Evolutionary conservation across 2,797 vertebrate genomes (phyloP).

Genomic region (Dromococcyx pavoninus): DNA sequence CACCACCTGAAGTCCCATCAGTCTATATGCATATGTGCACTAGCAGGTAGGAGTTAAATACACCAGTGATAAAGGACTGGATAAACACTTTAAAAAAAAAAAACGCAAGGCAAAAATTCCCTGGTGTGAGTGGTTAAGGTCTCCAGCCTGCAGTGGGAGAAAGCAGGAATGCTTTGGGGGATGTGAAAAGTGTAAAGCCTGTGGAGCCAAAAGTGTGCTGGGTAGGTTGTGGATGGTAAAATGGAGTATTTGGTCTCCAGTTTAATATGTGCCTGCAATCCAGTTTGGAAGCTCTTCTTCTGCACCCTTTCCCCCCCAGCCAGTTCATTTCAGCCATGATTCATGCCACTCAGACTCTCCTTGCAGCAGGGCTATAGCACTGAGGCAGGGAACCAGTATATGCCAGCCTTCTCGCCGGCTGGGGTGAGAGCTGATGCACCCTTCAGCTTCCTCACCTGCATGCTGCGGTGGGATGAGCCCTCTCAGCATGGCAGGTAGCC

Average conservation of each 20-base stretch:
- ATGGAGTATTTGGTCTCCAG: neutral
- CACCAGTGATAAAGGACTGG: neutral
- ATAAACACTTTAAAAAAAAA: neutral
- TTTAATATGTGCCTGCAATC: neutral
- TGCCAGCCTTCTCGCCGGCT: rapidly evolving
- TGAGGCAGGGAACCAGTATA: neutral
- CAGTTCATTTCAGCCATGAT: rapidly evolving
- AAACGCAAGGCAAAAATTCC: neutral
- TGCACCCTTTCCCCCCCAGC: neutral
- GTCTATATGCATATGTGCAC: rapidly evolving
- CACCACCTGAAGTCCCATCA: neutral
- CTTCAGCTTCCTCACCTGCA: neutral
- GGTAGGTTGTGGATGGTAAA: neutral
- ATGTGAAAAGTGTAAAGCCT: neutral
- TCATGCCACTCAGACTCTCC: neutral
- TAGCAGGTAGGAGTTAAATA: neutral
- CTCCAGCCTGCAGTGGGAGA: neutral
- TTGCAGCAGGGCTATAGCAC: neutral
- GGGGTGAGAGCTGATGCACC: neutral
- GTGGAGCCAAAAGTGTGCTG: rapidly evolving
- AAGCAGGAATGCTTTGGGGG: neutral
- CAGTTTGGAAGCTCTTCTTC: neutral
- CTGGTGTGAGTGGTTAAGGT: rapidly evolving
- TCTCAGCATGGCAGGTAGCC: neutral
- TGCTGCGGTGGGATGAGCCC: neutral